Conservation (phyloP, 2,888 invertebrate species). For the Neoitamus cyanurus region DNA sequence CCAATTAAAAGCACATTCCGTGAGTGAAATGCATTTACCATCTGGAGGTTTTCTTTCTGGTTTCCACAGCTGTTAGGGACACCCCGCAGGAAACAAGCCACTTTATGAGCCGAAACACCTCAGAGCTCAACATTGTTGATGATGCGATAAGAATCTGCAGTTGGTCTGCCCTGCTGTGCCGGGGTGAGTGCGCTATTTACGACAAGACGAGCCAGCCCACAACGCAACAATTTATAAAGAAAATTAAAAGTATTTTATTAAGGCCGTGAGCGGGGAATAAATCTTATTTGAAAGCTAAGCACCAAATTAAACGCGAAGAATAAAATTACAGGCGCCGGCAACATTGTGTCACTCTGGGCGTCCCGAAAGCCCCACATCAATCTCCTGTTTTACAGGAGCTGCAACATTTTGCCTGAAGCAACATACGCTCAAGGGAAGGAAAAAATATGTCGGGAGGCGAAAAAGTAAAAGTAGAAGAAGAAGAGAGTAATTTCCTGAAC, state of each 20-base stretch:
- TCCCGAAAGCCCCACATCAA: neutral
- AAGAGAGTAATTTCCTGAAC: constrained; percentile 34
- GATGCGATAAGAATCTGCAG: neutral
- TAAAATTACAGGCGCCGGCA: neutral
- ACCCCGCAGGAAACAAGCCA: neutral
- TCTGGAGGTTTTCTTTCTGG: neutral
- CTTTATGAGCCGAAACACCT: neutral
- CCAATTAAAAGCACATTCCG: neutral
- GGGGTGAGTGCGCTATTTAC: neutral
- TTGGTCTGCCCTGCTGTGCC: neutral
- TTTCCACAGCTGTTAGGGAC: neutral
- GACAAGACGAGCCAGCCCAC: neutral
- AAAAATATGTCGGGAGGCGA: neutral
- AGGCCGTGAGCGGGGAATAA: neutral
- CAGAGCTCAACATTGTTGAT: neutral
- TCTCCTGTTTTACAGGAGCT: constrained; percentile 23
- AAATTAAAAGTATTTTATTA: constrained; percentile 16
- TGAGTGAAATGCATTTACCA: neutral
- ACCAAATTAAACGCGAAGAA: constrained; percentile 16
- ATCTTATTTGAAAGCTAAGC: constrained; percentile 15
- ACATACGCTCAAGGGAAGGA: neutral
- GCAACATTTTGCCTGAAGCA: constrained; percentile 15
- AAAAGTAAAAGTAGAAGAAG: neutral
- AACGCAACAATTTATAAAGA: constrained; percentile 7
- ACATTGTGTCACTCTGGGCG: constrained; percentile 5